Evolutionary conservation across 2,113 vertebrate species (phyloP), one percentile per base, ranked within the genome.

Genomic region (Passer montanus): DNA sequence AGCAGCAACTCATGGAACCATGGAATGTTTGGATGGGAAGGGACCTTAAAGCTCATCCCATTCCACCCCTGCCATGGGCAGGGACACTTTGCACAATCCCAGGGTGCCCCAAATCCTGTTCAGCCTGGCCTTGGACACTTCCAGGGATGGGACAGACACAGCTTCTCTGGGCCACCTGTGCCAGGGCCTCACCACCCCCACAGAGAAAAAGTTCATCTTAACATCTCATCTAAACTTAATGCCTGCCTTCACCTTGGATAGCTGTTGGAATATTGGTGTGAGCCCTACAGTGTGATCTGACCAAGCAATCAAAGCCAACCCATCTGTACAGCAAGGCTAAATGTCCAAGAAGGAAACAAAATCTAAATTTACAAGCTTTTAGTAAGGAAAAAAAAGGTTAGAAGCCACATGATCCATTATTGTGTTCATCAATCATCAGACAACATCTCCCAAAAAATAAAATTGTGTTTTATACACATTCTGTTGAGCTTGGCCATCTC

Each of bases 381-480:
- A 37, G 21, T 60, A 49, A 30, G 8, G 10, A 20, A 53, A 43
- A 43, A 35, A 41, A 30, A 23, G 3, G 12, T 16, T 44, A 69
- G n/a, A 78, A 64, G 12, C 11, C 5, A 10, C 33, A 18, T 4
- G 2, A 55, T 60, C 55, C 8, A 62, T 53, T 53, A 26, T 5
- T 24, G 33, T 13, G 11, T 67, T 75, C 83, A 59, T 50, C 14
- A 79, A 41, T 27, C 46, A 83, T 28, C 6, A 59, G 27, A 58
- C 13, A 43, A 20, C 0, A 0, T 22, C 43, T 69, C 59, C 19
- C 24, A 43, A 24, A 60, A 87, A n/a, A 23, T 56, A 55, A 86
- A 80, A 60, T 0, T 31, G 33, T n/a, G 26, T 19, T 62, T 84
- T 27, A 28, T 8, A 22, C 0, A 0, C 10, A 8, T 5, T 1